Evolutionary conservation across 2,797 vertebrate genomes (phyloP).

Genomic region (Tenualosa ilisha): DNA sequence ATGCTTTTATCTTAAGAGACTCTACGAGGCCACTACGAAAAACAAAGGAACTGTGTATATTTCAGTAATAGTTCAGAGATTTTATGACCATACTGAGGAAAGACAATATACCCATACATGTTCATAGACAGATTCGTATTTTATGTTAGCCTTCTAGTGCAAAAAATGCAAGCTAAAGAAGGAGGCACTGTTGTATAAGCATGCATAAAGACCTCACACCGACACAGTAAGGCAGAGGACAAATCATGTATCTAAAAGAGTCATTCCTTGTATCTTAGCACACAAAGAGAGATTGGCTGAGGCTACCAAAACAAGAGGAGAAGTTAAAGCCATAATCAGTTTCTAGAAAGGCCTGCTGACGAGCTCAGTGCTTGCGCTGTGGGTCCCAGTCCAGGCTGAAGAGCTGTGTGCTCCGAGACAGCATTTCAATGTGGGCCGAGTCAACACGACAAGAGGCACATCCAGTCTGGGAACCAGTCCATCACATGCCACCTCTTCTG

Average conservation of each 20-base stretch:
- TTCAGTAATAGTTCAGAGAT: neutral
- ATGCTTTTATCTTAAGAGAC: slow-evolving; percentile 10
- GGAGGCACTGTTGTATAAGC: neutral
- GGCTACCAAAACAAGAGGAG: slow-evolving; percentile 39
- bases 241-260: neutral
- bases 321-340: slow-evolving; percentile 58
- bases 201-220: neutral
- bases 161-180: neutral
- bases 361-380: slow-evolving; percentile 55
- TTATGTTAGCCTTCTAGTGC: neutral
- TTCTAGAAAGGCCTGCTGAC: slow-evolving; percentile 50
- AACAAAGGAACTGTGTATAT: neutral
- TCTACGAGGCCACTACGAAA: neutral
- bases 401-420: slow-evolving; percentile 59
- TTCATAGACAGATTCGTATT: neutral
- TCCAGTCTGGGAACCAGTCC: slow-evolving; percentile 66
- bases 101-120: neutral
- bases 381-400: slow-evolving; percentile 33
- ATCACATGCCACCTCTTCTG: slow-evolving; percentile 55
- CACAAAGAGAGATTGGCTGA: slow-evolving; percentile 32
- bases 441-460: slow-evolving; percentile 48
- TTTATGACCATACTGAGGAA: neutral
- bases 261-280: neutral
- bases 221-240: neutral
- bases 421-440: slow-evolving; percentile 55